Percentiles rank a stretch among this genome's conserved stretches.
Evolutionary conservation across 2,113 vertebrate species (phyloP).

Genomic region (Calonectris borealis): DNA sequence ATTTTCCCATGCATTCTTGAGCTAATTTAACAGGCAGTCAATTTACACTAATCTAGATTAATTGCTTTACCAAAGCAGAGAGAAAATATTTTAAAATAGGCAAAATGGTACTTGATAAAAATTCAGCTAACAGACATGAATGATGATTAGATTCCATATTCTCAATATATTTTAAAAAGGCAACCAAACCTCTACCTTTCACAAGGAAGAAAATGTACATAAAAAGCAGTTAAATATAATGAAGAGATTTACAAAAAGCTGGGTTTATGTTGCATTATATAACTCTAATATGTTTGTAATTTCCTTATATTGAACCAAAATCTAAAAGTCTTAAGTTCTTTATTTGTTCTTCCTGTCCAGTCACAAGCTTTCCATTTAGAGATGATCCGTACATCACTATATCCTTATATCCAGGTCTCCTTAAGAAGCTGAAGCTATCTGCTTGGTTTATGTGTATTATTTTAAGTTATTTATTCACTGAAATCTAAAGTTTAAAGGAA

Average conservation of each 20-base stretch:
- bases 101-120: not conserved
- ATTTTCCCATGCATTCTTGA: conserved; percentile 51
- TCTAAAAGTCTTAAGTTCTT: not conserved
- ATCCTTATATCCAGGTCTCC: not conserved
- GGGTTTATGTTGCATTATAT: not conserved
- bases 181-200: not conserved
- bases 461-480: not conserved
- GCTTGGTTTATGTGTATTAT: not conserved
- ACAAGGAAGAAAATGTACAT: not conserved
- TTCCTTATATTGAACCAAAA: not conserved
- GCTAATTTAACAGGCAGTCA: conserved; percentile 8
- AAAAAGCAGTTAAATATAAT: not conserved
- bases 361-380: not conserved
- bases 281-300: not conserved
- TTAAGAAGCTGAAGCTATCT: not conserved
- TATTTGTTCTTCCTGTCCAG: not conserved
- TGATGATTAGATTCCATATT: not conserved
- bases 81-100: conserved; percentile 17
- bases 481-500: not conserved
- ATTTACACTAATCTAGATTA: conserved; percentile 29
- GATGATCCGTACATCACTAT: not conserved
- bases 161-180: not conserved
- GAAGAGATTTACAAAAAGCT: not conserved
- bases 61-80: not conserved
- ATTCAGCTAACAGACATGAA: not conserved